Percentiles rank a stretch among this genome's conserved stretches.
Evolutionary conservation across 2,888 invertebrate genomes (phyloP).

Genomic region (Venustoraphidia nigricollis): DNA sequence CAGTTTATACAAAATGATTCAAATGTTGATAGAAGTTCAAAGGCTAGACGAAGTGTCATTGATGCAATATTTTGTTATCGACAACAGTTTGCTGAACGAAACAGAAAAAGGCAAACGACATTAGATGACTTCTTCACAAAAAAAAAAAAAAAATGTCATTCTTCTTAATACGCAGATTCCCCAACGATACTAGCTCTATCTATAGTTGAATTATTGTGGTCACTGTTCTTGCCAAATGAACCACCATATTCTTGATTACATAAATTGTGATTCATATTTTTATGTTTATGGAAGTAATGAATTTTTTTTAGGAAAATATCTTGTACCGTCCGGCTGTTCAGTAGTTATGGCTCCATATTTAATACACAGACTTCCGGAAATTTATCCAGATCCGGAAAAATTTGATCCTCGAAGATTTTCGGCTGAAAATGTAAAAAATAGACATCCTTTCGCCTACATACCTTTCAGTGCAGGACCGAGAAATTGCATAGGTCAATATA

Average conservation of each 20-base stretch:
- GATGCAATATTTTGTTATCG: too few species aligned
- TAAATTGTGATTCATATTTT: neutral
- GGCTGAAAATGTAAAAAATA: slow-evolving; percentile 29
- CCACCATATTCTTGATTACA: neutral
- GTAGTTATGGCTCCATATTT: slow-evolving; percentile 36
- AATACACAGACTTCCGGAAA: slow-evolving; percentile 37
- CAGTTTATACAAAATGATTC: too few species aligned
- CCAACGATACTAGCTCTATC: too few species aligned
- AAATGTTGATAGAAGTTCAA: too few species aligned
- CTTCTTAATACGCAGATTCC: too few species aligned
- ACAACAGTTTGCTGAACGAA: too few species aligned
- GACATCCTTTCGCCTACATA: slow-evolving; percentile 39
- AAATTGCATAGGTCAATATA: slow-evolving; percentile 31
- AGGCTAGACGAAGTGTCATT: too few species aligned
- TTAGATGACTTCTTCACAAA: too few species aligned
- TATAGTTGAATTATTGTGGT: too few species aligned
- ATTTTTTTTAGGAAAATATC: slow-evolving; percentile 24
- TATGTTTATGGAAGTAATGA: neutral
- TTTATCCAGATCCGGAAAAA: slow-evolving; percentile 37
- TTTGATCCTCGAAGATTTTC: slow-evolving; percentile 40
- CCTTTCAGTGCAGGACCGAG: slow-evolving; percentile 44
- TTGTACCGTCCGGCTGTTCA: slow-evolving; percentile 36
- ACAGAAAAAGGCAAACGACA: too few species aligned
- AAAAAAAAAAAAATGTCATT: too few species aligned
- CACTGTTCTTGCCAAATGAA: too few species aligned